Base-by-base conservation (phyloP, 1,140 invertebrate species). In the Tetragonula clypearis region DNA sequence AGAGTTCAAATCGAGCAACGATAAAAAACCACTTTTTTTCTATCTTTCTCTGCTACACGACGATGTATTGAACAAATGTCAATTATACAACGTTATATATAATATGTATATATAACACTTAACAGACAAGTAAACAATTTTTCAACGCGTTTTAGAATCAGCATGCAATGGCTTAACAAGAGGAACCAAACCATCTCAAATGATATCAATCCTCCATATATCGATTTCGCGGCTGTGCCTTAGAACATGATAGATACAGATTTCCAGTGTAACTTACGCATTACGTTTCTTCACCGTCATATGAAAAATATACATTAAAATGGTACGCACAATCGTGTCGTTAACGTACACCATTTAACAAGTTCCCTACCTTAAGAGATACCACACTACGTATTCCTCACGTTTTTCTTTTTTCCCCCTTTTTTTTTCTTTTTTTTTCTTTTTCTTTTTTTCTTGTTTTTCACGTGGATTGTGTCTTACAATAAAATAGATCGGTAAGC, bases 231-330 rank as follows among this genome's bases (percentile, higher is more conserved):
- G 69, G 82, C 86, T 88, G 84, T 85, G 87, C 79, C 84, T 8
- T 65, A 5, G 8, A 87, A 60, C 80, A 86, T 86, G 88, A 90
- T 21, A n/a, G 76, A 78, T 87, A 84, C 74, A 86, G 66, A 65
- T 75, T 30, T 62, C 75, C 65, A 82, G 83, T 87, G 76, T 84
- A 88, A 86, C 86, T 90, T 91, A 90, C 72, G 77, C 58, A 74
- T 30, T 90, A 91, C 53, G 15, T 26, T 66, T n/a, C 26, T 91
- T 92, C 35, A 78, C 65, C 90, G 26, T 79, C 90, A 93, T 93
- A 93, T 92, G 93, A 94, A 93, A 93, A 93, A 93, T 93, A 93
- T 93, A 92, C 92, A 91, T 94, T 92, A 91, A 92, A 92, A 88
- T 91, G 88, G 60, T 93, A 92, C 87, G 90, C 79, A 90, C 68